phyloP scores from a whole-genome alignment of 23 tunicate genomes.

The Diplosoma virens region DNA sequence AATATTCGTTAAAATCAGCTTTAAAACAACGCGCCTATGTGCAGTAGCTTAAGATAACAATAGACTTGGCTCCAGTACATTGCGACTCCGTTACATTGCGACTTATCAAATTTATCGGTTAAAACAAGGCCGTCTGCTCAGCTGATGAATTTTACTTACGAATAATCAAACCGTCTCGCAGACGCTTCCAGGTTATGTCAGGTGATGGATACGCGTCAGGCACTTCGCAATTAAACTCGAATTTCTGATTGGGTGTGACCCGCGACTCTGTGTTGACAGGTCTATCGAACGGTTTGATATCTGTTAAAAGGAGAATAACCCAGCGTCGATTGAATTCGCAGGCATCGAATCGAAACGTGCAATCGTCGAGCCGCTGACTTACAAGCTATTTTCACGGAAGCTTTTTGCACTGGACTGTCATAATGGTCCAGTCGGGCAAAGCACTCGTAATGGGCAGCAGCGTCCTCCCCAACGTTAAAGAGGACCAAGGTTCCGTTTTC shows the following conservation, averaged over 20 bases:
- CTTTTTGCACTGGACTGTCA: background rate
- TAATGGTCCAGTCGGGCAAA: background rate
- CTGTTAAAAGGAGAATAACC: no score
- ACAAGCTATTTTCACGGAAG: conserved; percentile 9
- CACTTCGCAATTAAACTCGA: conserved; percentile 17
- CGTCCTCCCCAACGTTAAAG: background rate
- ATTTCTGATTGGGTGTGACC: background rate
- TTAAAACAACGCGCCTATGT: no score
- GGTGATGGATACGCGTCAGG: conserved; percentile 23
- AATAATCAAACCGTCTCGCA: background rate
- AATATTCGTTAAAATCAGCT: no score
- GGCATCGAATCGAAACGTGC: no score
- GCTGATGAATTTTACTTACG: no score
- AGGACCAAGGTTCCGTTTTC: conserved; percentile 12
- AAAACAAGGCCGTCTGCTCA: no score
- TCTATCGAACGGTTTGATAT: background rate
- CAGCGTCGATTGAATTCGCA: no score
- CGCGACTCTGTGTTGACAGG: background rate
- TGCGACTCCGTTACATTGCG: no score
- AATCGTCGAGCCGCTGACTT: conserved; percentile 10
- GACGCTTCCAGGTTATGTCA: background rate
- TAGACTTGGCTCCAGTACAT: no score
- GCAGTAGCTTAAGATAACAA: no score
- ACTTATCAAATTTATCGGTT: no score
- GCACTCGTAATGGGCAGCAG: conserved; percentile 3